Evolutionary conservation across 2,113 vertebrate genomes (phyloP), one percentile per base, ranked within the genome.

Genomic region (Marmota monax): DNA sequence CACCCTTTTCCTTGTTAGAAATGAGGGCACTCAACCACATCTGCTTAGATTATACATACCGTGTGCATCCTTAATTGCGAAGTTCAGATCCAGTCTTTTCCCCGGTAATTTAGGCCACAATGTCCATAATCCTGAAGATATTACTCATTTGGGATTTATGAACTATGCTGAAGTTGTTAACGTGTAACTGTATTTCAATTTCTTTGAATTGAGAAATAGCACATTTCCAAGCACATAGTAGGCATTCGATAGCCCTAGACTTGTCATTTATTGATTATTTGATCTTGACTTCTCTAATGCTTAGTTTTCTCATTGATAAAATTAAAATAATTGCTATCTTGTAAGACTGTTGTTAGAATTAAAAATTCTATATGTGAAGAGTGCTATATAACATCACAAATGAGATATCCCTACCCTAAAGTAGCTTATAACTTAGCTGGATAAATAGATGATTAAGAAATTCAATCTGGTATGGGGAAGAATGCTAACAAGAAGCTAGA

Each of bases 181-280:
- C 10, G 70, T 93, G 84, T 93, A 79, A 96, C 22, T 87, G 3
- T 77, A 61, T 94, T 88, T 90, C 37, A 39, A 92, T 80, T 77
- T 92, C 70, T 83, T 91, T 73, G 14, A 78, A 89, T 65, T 69
- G 69, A 88, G 56, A 87, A 53, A 7, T 53, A 53, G 39, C 42
- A 96, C n/a, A 53, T 0, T 88, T 74, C 12, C 14, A 92, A 63
- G 12, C n/a, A 88, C n/a, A 80, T 1, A 83, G n/a, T 88, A 88
- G 34, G 14, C 8, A 85, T 77, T 72, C 67, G 65, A 37, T 88
- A 83, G 96, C 85, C 7, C 29, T 13, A 48, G 27, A 1, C 20
- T 74, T 93, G 18, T 48, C 22, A 39, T 61, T 92, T 92, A 65
- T 42, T 84, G 72, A 34, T 63, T 53, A 51, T 80, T 91, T 94